Conservation (phyloP, 2,797 vertebrate species). For the Linurgus olivaceus region DNA sequence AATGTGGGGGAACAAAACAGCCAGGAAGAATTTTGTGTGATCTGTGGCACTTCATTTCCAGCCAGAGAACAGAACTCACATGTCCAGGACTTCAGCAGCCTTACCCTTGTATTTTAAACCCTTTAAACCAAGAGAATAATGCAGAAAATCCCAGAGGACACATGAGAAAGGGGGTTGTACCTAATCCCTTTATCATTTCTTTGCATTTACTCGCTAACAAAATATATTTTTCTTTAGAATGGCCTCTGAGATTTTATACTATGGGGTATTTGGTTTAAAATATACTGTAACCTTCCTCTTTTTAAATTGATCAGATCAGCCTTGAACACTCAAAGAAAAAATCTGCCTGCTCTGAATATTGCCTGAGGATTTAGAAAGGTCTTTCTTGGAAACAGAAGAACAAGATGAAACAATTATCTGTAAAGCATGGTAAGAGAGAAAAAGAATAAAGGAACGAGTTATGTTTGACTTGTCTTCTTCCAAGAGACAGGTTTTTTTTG, state of each 20-base stretch:
- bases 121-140: conserved; percentile 24
- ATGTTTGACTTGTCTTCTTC: conserved; percentile 56
- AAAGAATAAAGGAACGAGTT: conserved; percentile 38
- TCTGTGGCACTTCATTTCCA: background rate
- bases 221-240: conserved; percentile 48
- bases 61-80: background rate
- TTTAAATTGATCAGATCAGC: conserved; percentile 45
- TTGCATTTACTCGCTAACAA: conserved; percentile 39
- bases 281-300: conserved; percentile 32
- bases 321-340: conserved; percentile 57
- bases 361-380: conserved; percentile 61
- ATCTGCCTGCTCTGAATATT: conserved; percentile 49
- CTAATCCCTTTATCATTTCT: conserved; percentile 16
- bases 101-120: conserved; percentile 35
- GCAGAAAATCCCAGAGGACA: background rate
- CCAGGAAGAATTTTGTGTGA: conserved; percentile 14
- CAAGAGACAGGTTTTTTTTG: background rate
- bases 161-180: conserved; percentile 16
- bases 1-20: background rate
- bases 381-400: conserved; percentile 57
- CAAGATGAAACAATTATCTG: conserved; percentile 57
- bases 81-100: background rate
- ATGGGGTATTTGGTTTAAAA: conserved; percentile 38
- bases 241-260: conserved; percentile 34
- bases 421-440: conserved; percentile 34